Evolutionary conservation across 2,113 vertebrate species (phyloP), one percentile per base, ranked within the genome.

Genomic region (Casuarius casuarius): DNA sequence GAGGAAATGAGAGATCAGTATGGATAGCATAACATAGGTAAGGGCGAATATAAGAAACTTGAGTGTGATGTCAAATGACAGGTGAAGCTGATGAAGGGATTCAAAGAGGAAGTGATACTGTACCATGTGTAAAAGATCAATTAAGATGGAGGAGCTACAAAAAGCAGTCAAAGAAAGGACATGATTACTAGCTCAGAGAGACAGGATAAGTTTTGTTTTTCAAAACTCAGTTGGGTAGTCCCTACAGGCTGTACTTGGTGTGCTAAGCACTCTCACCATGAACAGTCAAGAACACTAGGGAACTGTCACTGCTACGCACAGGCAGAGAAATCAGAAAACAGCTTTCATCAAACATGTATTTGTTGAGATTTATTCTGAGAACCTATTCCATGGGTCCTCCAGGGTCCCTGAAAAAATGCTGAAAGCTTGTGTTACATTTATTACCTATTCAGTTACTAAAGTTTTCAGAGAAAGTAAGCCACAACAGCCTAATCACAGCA

Each of bases 281-380:
- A 61, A 49, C 23, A 92, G 56, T 6, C 75, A 86, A 70, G 51
- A 93, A 31, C 33, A 72, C 61, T 48, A 59, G 13, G 68, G 59
- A 90, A 87, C 31, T 28, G 38, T 86, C 66, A 38, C 7, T 86
- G n/a, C 25, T 71, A 59, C 10, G 63, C 52, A 61, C 40, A 89
- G 87, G 44, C 31, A 79, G 58, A 84, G 33, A 89, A 94, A 93
- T 46, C 44, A 84, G 33, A 89, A 94, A 93, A 42, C 44, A 79
- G 25, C 9, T 42, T 44, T 85, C 49, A 79, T 79, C 14, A 68
- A 67, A 10, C 10, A 42, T 14, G 62, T 83, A 65, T 42, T 84
- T 87, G 4, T 40, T 59, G 42, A 74, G 11, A 46, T 13, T 92
- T 63, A 40, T 56, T 92, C 68, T 35, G 61, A 84, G 33, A 33